Base-by-base conservation (phyloP, 1,140 invertebrate genomes). In the Adoxophyes honmai region DNA sequence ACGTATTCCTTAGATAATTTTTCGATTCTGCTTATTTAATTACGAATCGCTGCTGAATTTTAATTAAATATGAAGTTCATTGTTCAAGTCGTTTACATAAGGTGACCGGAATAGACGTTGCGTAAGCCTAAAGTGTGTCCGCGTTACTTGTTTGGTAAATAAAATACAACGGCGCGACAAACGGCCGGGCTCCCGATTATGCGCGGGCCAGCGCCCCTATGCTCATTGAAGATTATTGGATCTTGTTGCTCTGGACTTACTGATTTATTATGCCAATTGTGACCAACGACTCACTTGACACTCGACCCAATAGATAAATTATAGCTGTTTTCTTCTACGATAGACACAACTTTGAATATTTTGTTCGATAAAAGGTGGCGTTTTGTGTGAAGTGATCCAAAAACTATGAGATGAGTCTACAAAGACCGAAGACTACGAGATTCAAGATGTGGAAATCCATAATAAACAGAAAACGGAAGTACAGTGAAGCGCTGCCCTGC, bases 401-500 rank as follows among this genome's bases (percentile, higher is more conserved):
- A 69, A 71, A 66, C 51, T 58, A 82, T 78, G 75, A 76, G 80
- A 88, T 88, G 82, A 86, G 81, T 85, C 70, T 85, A 52, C 75
- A 81, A 75, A 78, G 75, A 60, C 67, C 70, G 18, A 88, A 85
- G 63, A 73, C 66, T 51, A 56, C 57, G 44, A 78, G 76, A 56
- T 78, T 84, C 59, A 88, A 71, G 36, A 88, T 88, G 86, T 88
- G 86, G 86, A 88, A 87, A 59, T 73, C 83, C 10, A 74, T 88
- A 55, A 83, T 88, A 42, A 73, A 86, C 61, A 80, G 83, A 44
- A 86, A 84, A 63, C 85, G 86, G 67, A 88, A 88, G 75, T 83
- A 81, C 54, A 86, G 79, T 60, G 86, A 88, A 71, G 74, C 68
- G 35, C 48, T 78, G n/a, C 70, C 75, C 44, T 78, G 79, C 56